Evolutionary conservation across 1,140 invertebrate species (phyloP), one percentile per base, ranked within the genome.

Genomic region (Panagrolaimus sp.): DNA sequence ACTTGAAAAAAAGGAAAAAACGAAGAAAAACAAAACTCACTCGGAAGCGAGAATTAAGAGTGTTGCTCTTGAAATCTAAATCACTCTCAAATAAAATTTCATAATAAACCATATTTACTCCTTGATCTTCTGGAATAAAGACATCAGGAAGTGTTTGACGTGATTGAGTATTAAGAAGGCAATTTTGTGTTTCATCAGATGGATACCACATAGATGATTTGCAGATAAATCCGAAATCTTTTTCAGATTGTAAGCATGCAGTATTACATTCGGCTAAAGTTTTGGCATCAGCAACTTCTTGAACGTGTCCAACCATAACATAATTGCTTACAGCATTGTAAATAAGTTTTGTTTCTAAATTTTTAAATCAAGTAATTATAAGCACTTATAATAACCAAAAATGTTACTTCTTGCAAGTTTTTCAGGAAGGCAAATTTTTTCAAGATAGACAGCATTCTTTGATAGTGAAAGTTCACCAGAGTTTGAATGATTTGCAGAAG

Each of bases 181-280:
- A 72, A 53, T 72, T 72, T 70, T 72, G 69, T 31, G 74, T 71
- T n/a, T 46, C 44, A 51, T 72, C 71, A 9, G 64, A 46, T 47
- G 71, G 71, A 63, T 72, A 72, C 65, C 64, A 72, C 71, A 72
- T 72, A 11, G 71, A 71, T 20, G 71, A 73, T 14, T 65, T 66
- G 71, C 77, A 74, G 5, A 43, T 53, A 38, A 78, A 70, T 27
- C 68, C 72, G 62, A 72, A 78, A 38, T 74, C 72, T 45, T 78
- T 68, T 65, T 77, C 67, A 16, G 76, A 76, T 23, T 68, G 63
- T 23, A 74, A 46, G 66, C 72, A 73, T 16, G 71, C 71, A 31
- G 61, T 51, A 20, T 72, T 72, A 47, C 71, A 72, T 68, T 72
- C 44, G 13, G 47, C 31, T 23, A 72, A 61, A n/a, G 63, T 72